These are phyloP conservation scores for Amblyopsis hoosieri DNA, from an alignment of 2,797 vertebrate genomes.

Conservation along the genomic window DNA sequence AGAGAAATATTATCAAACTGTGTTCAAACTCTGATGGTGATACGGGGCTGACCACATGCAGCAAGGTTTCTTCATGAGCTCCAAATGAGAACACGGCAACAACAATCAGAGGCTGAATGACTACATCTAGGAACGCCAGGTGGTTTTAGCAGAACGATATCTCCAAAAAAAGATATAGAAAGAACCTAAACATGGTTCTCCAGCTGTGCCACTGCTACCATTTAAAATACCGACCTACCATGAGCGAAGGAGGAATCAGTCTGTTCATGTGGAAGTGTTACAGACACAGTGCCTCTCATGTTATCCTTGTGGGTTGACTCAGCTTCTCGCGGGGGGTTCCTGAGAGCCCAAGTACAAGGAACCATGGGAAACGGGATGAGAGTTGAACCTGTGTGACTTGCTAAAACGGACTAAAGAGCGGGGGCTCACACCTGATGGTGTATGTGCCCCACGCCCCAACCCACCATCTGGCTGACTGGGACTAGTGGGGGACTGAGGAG, in stretches of 20 bases:
- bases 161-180: not conserved
- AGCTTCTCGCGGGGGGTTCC: constrained; percentile 7
- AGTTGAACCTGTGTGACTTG: constrained; percentile 22
- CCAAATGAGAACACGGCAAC: constrained; percentile 4
- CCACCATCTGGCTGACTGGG: constrained; percentile 1
- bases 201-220: not conserved
- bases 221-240: constrained; percentile 5
- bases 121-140: constrained; percentile 5
- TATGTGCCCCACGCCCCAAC: constrained; percentile 7
- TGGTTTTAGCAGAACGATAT: not conserved
- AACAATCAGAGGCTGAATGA: not conserved
- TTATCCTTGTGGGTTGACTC: not conserved
- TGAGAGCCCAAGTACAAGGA: not conserved
- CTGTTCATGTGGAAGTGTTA: not conserved
- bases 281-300: constrained; percentile 1
- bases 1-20: constrained; percentile 45
- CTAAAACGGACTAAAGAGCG: constrained; percentile 9
- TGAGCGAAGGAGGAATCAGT: constrained; percentile 7
- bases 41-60: too few species aligned
- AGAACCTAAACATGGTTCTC: not conserved
- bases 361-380: constrained; percentile 9
- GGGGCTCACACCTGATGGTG: constrained; percentile 9
- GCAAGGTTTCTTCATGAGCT: too few species aligned
- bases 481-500: not conserved
- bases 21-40: not conserved